Evolutionary conservation across 2,113 vertebrate genomes (phyloP).

Genomic region (Thermophis baileyi): DNA sequence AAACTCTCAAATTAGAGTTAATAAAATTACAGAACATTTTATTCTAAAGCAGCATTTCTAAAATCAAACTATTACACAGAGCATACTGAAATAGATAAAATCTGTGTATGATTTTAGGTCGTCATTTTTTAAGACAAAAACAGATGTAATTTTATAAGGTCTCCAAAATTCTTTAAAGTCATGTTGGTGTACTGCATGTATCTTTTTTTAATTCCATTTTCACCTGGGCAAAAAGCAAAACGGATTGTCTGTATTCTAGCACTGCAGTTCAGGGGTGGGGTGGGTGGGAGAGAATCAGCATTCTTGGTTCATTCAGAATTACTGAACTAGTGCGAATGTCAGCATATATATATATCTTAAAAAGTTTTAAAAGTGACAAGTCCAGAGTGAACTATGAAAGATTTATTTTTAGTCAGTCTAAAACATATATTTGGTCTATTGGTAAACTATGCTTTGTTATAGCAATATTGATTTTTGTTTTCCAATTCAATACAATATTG

Average conservation of each 20-base stretch:
- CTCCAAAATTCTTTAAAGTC: not conserved
- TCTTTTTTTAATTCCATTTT: not conserved
- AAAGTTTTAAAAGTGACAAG: not conserved
- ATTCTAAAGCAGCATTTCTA: conserved; percentile 65
- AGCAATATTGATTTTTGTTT: conserved; percentile 14
- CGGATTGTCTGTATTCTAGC: not conserved
- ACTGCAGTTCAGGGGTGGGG: not conserved
- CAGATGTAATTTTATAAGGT: not conserved
- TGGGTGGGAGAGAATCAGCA: not conserved
- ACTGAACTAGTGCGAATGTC: not conserved
- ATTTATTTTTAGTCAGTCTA: not conserved
- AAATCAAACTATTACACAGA: conserved; percentile 65
- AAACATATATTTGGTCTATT: not conserved
- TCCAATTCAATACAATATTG: not conserved
- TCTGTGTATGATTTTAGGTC: not conserved
- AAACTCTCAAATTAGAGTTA: conserved; percentile 46
- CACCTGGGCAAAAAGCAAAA: not conserved
- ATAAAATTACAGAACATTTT: conserved; percentile 32
- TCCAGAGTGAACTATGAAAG: not conserved
- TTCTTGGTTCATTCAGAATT: not conserved
- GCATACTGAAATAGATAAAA: conserved; percentile 54
- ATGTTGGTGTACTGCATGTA: not conserved
- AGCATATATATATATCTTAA: not conserved
- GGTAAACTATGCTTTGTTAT: not conserved
- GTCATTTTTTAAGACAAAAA: not conserved